phyloP scores from a whole-genome alignment of 2,888 invertebrate species.

The Carpatolechia fugitivella region DNA sequence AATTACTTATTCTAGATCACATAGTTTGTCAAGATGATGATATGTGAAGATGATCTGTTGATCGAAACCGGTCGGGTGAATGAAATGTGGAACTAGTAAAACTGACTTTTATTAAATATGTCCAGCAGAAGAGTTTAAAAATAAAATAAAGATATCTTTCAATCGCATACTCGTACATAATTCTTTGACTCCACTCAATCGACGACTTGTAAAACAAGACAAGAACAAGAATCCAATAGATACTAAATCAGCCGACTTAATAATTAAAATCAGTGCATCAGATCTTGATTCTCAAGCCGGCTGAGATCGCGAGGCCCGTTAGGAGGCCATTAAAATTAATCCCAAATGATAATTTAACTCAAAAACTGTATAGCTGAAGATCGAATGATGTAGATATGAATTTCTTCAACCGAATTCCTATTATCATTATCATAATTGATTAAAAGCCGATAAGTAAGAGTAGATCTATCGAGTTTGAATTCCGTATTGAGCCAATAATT shows the following conservation, averaged over 20 bases:
- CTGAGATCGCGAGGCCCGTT: slow-evolving; percentile 1
- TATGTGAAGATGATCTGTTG: too few relatives aligned
- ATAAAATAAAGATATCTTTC: too few relatives aligned
- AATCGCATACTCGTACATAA: too few relatives aligned
- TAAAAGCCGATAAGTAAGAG: neutral
- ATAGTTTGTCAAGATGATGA: too few relatives aligned
- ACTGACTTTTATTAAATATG: too few relatives aligned
- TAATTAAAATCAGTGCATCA: slow-evolving; percentile 11
- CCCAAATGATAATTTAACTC: slow-evolving; percentile 1
- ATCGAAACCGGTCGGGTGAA: too few relatives aligned
- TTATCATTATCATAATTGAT: slow-evolving; percentile 14
- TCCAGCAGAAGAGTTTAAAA: too few relatives aligned
- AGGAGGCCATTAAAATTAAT: slow-evolving; percentile 7
- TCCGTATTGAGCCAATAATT: neutral
- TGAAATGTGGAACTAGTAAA: too few relatives aligned
- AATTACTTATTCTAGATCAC: too few relatives aligned
- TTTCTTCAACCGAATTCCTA: neutral
- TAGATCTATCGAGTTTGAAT: neutral
- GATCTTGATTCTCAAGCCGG: neutral
- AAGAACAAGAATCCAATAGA: neutral
- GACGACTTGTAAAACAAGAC: neutral
- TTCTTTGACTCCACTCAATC: too few relatives aligned
- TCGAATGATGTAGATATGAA: slow-evolving; percentile 4
- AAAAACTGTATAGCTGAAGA: neutral
- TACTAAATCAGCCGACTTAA: neutral